phyloP scores from a whole-genome alignment of 1,140 invertebrate species.

The Camponotus vicinus region DNA sequence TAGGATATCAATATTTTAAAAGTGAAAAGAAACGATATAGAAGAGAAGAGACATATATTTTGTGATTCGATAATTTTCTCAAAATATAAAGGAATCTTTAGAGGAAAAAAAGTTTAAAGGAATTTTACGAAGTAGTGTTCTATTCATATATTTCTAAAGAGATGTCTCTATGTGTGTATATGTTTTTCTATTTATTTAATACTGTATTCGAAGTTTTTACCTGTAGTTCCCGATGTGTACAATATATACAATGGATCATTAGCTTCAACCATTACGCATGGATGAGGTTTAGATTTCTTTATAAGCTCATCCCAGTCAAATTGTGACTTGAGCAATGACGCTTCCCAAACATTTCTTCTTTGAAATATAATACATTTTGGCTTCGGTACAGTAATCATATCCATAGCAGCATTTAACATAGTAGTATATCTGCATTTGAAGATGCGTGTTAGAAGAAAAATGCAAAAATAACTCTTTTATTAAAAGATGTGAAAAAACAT shows the following conservation, averaged over 20 bases:
- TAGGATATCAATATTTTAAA: neutral
- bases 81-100: neutral
- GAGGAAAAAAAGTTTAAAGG: neutral
- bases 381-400: slow-evolving; percentile 90
- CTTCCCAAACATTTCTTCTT: slow-evolving; percentile 89
- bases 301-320: slow-evolving; percentile 93
- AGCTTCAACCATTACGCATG: slow-evolving; percentile 94
- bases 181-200: too few species aligned
- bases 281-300: slow-evolving; percentile 88
- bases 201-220: slow-evolving; percentile 76
- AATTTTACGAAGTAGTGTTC: too few species aligned
- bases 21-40: neutral
- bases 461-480: neutral
- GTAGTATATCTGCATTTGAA: slow-evolving; percentile 91
- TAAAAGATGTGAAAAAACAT: neutral
- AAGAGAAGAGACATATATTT: neutral
- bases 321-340: slow-evolving; percentile 89
- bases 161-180: too few species aligned
- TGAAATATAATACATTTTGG: slow-evolving; percentile 93
- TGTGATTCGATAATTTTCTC: neutral
- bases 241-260: slow-evolving; percentile 97
- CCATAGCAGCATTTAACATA: slow-evolving; percentile 94
- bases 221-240: slow-evolving; percentile 97
- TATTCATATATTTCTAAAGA: neutral
- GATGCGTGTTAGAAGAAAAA: neutral